Evolutionary conservation across 1,140 invertebrate species (phyloP), one percentile per base, ranked within the genome.

Genomic region (Rhopalosiphum padi): DNA sequence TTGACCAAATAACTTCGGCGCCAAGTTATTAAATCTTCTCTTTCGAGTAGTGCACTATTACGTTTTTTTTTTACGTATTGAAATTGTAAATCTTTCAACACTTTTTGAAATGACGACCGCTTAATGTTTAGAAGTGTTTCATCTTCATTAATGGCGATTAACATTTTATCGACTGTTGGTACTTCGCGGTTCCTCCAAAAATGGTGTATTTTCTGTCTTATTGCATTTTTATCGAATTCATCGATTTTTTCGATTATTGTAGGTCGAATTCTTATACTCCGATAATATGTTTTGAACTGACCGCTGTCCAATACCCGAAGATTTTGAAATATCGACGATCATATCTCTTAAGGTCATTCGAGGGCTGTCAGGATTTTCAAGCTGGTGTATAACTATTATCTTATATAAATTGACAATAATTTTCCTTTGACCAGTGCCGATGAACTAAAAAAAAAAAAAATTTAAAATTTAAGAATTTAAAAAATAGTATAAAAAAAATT

Each of bases 171-270:
- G 9, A 87, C 9, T 43, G 85, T 86, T 23, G 85, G 85, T 86
- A 86, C 41, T 43, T 86, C 85, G 43, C 41, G 43, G 85, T 86
- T 86, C 37, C 43, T 41, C 68, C 68, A 77, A 77, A 77, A 77
- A n/a, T 43, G 7, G 41, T 86, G 85, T 25, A 86, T 46, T 46
- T 86, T 86, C 22, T 86, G 37, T 21, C 41, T 86, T 1, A 86
- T 46, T 23, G 85, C 85, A 23, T 86, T 86, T 86, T 86, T 41
- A 30, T 86, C 85, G 43, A 86, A 86, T 46, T 86, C 85, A 15
- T 41, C 85, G 37, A 86, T 46, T 86, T 86, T 86, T 6, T 86
- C 37, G 15, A 30, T 15, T 41, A 43, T 30, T 23, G 37, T 86
- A 23, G 37, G 85, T 86, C 41, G 6, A 86, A 22, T 87, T 87